phyloP scores from a whole-genome alignment of 2,888 invertebrate species.

The Dromius quadrimaculatus region DNA sequence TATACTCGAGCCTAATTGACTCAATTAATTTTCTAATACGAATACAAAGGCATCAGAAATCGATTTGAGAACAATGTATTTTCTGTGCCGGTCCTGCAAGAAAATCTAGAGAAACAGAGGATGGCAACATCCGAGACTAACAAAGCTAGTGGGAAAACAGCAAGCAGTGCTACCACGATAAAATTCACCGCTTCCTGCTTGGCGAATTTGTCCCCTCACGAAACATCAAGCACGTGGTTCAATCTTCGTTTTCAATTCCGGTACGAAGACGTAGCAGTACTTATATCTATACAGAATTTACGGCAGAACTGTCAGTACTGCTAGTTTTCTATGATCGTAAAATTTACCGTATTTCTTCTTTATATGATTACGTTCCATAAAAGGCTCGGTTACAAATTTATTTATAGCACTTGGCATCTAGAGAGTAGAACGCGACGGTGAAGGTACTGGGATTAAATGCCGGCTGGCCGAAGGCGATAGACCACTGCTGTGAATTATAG shows the following conservation, averaged over 20 bases:
- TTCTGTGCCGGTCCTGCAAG: conserved; percentile 1
- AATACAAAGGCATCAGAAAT: too few relatives aligned
- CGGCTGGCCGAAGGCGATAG: conserved; percentile 62
- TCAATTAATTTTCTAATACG: too few relatives aligned
- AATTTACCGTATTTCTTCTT: conserved; percentile 63
- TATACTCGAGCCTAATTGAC: too few relatives aligned
- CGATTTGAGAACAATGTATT: too few relatives aligned
- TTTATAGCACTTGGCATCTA: conserved; percentile 47
- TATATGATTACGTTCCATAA: conserved; percentile 63
- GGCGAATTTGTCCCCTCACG: conserved; percentile 9
- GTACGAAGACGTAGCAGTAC: conserved; percentile 20
- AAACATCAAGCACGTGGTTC: conserved; percentile 34
- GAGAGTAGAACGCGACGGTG: conserved; percentile 10
- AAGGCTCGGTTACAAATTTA: conserved; percentile 53
- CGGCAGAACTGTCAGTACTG: conserved; percentile 45
- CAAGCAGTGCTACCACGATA: conserved; percentile 21
- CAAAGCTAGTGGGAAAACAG: not conserved
- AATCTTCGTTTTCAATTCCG: conserved; percentile 47
- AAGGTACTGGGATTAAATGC: conserved; percentile 60
- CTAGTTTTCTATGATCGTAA: conserved; percentile 57
- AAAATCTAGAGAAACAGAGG: conserved; percentile 29
- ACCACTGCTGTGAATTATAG: conserved; percentile 61
- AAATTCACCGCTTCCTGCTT: not conserved
- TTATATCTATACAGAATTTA: conserved; percentile 50
- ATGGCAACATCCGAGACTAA: conserved; percentile 17